Base-by-base conservation (phyloP, 2,113 vertebrate genomes). In the Scartelaos histophorus region DNA sequence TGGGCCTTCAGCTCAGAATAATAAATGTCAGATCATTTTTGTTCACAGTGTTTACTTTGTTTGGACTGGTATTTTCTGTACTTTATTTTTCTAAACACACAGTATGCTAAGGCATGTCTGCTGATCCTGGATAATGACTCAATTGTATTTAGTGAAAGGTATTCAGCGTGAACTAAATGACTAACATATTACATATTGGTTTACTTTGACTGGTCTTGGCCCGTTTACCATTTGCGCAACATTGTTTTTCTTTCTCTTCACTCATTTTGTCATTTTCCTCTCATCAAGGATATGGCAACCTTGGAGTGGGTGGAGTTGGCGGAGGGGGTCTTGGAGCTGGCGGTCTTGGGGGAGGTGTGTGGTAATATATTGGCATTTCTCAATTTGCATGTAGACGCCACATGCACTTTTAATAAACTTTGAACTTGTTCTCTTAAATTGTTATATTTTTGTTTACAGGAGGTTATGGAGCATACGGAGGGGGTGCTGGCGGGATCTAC, bases 221-320 rank as follows among this genome's bases (percentile, higher is more conserved):
- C 22, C 62, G 21, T 56, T 1, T 68, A 57, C n/a, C 64, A 1
- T 74, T 66, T 57, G 38, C 51, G 17, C n/a, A 65, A 22, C 17
- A 58, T 13, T 35, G 47, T 46, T 56, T 78, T n/a, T 70, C n/a
- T 66, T 35, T 67, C 13, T n/a, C 49, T 73, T 4, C 25, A 1
- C 43, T 66, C 47, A 47, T 0, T 53, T 25, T 62, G 9, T 82
- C 12, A 67, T 64, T 64, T 80, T 54, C 22, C 79, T 67, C 21
- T 51, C 62, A 45, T 76, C n/a, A 49, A 94, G 93, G 92, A 70
- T 94, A 93, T 85, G 91, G 91, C 66, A 89, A 58, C 77, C 76
- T 93, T 62, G 93, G 92, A 78, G 78, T 19, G 1, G 87, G 88
- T 60, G 88, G 84, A 67, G 61, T 78, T 35, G 89, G 87, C 67